phyloP scores from a whole-genome alignment of 2,888 invertebrate genomes.

The Tupiocoris notatus region DNA sequence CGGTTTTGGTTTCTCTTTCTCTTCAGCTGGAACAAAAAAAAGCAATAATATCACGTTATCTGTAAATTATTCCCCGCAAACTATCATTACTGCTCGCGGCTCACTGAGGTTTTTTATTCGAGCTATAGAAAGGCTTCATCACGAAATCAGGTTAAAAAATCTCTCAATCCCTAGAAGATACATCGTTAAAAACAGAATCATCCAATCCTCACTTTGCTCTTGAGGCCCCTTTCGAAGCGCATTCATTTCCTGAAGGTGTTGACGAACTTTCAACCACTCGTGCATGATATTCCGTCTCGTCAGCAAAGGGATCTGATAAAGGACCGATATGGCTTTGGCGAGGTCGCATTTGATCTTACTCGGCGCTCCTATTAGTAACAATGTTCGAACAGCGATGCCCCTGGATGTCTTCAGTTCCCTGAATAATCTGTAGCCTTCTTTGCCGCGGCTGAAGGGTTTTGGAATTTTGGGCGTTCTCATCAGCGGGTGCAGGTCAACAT shows the following conservation, averaged over 20 bases:
- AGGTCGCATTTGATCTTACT: slow-evolving; percentile 25
- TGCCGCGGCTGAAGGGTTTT: slow-evolving; percentile 2
- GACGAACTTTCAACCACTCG: slow-evolving; percentile 25
- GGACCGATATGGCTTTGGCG: slow-evolving; percentile 18
- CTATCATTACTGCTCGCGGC: no score
- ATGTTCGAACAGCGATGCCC: background rate
- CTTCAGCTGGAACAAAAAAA: no score
- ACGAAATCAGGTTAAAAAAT: no score
- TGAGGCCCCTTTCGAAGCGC: background rate
- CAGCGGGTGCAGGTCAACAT: slow-evolving; percentile 2
- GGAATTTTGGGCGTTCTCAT: slow-evolving; percentile 6
- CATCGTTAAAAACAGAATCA: no score
- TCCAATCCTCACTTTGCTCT: background rate
- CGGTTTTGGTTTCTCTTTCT: background rate
- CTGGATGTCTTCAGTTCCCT: slow-evolving; percentile 10
- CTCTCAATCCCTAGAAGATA: no score
- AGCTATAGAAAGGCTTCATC: no score
- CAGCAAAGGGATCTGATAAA: slow-evolving; percentile 27
- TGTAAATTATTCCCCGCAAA: no score
- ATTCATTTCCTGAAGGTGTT: slow-evolving; percentile 5
- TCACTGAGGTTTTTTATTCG: no score
- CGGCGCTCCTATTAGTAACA: slow-evolving; percentile 27
- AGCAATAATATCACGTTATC: no score
- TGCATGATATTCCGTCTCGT: slow-evolving; percentile 24
- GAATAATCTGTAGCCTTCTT: slow-evolving; percentile 4